phyloP scores from a whole-genome alignment of 2,888 invertebrate species.

The Melikaiella ostensackeni region DNA sequence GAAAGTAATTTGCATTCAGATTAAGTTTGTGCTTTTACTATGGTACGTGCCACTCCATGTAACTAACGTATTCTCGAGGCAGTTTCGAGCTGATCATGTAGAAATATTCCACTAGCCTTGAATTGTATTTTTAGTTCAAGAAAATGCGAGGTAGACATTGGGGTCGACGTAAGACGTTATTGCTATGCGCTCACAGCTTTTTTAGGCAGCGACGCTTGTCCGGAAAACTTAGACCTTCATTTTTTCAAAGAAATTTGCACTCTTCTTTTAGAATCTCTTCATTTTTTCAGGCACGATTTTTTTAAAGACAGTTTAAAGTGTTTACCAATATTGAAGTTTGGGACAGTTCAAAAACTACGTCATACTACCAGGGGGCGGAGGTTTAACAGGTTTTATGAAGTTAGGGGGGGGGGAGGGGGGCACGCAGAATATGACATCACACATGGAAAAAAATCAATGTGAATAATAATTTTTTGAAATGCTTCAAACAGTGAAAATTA shows the following conservation, averaged over 20 bases:
- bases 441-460: too few relatives aligned
- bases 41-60: slow-evolving; percentile 17
- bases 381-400: too few relatives aligned
- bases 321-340: too few relatives aligned
- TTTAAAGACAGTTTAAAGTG: too few relatives aligned
- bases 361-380: too few relatives aligned
- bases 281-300: neutral
- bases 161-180: slow-evolving; percentile 19
- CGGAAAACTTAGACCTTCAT: slow-evolving; percentile 12
- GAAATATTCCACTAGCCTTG: slow-evolving; percentile 47
- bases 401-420: too few relatives aligned
- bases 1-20: slow-evolving; percentile 48
- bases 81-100: slow-evolving; percentile 33
- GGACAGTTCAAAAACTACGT: too few relatives aligned
- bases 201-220: neutral
- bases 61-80: slow-evolving; percentile 24
- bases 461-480: too few relatives aligned
- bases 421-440: too few relatives aligned
- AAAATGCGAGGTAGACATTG: neutral
- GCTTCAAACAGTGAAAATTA: too few relatives aligned
- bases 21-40: slow-evolving; percentile 44
- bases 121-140: slow-evolving; percentile 48
- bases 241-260: neutral
- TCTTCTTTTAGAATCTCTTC: neutral
- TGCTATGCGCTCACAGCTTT: slow-evolving; percentile 33